A percentile compares a stretch with the other conserved stretches of the same genome.
These are phyloP conservation scores for Epinephelus awoara DNA, from an alignment of 2,797 vertebrate species.

Conservation along the genomic window DNA sequence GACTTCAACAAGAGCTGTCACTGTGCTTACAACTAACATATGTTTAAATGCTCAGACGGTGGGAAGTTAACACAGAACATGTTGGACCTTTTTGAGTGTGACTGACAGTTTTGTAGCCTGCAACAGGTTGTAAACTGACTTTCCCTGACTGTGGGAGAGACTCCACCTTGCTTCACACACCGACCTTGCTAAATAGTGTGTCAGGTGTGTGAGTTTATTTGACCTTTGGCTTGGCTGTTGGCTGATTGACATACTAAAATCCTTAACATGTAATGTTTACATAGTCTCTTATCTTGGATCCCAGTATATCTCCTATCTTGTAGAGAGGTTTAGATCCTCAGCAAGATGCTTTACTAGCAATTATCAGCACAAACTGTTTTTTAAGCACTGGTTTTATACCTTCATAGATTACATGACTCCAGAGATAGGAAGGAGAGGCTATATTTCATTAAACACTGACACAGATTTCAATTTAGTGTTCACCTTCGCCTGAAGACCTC, in stretches of 20 bases:
- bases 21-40: conserved; percentile 23
- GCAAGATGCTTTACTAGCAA: conserved; percentile 1
- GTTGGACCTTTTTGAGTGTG: background rate
- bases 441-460: conserved; percentile 9
- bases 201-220: conserved; percentile 50
- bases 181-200: conserved; percentile 14
- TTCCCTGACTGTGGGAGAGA: conserved; percentile 10
- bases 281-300: conserved; percentile 42
- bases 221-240: conserved; percentile 61
- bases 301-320: conserved; percentile 1
- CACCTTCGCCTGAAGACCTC: background rate
- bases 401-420: conserved; percentile 11
- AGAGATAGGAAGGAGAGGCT: background rate
- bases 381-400: conserved; percentile 28
- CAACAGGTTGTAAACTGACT: conserved; percentile 19
- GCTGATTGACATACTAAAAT: conserved; percentile 33
- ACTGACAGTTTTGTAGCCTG: background rate
- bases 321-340: conserved; percentile 19
- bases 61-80: background rate
- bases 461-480: background rate
- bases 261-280: conserved; percentile 56
- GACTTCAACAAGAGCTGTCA: background rate
- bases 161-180: conserved; percentile 9
- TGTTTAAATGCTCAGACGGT: conserved; percentile 4
- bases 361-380: background rate